Percentiles rank a stretch among this genome's conserved stretches.
These are phyloP conservation scores for Leptoclinus maculatus DNA, from an alignment of 2,797 vertebrate species.

Conservation along the genomic window DNA sequence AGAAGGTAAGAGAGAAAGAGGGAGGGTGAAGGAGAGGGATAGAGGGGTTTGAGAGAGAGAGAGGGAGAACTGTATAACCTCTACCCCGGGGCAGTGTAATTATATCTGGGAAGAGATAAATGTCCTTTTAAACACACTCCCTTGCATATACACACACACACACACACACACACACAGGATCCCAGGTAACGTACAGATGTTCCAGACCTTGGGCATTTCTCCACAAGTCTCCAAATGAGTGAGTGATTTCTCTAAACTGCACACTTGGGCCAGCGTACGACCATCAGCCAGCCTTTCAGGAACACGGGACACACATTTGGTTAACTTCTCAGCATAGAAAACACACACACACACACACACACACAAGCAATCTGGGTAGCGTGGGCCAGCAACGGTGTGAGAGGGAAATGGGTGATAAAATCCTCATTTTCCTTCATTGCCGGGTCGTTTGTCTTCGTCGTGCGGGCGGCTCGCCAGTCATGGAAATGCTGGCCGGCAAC, in stretches of 20 bases:
- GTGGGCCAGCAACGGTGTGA: slow-evolving; percentile 65
- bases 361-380: slow-evolving; percentile 53
- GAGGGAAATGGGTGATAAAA: slow-evolving; percentile 84
- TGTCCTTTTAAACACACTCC: slow-evolving; percentile 72
- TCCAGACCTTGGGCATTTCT: slow-evolving; percentile 73
- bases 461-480: slow-evolving; percentile 66
- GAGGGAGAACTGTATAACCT: slow-evolving; percentile 48
- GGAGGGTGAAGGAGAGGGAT: slow-evolving; percentile 31
- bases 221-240: slow-evolving; percentile 70
- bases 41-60: slow-evolving; percentile 24
- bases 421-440: slow-evolving; percentile 82
- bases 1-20: slow-evolving; percentile 36
- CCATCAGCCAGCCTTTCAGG: slow-evolving; percentile 70
- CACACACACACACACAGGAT: slow-evolving; percentile 28
- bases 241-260: slow-evolving; percentile 79
- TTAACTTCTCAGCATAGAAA: slow-evolving; percentile 68
- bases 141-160: slow-evolving; percentile 40
- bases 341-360: slow-evolving; percentile 29
- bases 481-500: slow-evolving; percentile 69
- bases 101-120: slow-evolving; percentile 80
- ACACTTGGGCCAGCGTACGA: slow-evolving; percentile 69
- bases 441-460: slow-evolving; percentile 77
- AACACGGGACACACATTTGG: slow-evolving; percentile 69
- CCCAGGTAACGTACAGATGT: slow-evolving; percentile 68
- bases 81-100: slow-evolving; percentile 74